phyloP scores from a whole-genome alignment of 2,113 vertebrate species.

The Holacanthus passer region DNA sequence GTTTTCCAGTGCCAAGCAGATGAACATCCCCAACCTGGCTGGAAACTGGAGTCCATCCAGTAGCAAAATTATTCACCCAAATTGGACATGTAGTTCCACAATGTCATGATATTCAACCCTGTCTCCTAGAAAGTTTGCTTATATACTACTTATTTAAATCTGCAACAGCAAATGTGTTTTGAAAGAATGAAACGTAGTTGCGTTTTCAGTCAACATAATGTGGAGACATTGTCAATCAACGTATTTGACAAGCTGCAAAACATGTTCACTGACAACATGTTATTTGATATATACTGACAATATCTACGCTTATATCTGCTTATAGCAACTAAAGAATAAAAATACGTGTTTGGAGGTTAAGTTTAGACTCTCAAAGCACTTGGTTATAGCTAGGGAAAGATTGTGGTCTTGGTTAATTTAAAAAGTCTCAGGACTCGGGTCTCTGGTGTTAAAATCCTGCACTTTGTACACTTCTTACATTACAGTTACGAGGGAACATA shows the following conservation, averaged over 20 bases:
- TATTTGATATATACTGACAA: background rate
- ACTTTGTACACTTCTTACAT: background rate
- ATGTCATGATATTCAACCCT: background rate
- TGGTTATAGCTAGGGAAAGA: background rate
- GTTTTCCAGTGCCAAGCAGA: constrained; percentile 7
- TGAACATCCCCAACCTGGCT: background rate
- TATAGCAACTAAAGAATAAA: background rate
- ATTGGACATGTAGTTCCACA: background rate
- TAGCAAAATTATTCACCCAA: background rate
- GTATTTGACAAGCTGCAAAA: background rate
- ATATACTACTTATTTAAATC: background rate
- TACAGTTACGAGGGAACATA: background rate
- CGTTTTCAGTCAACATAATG: background rate
- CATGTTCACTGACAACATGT: background rate
- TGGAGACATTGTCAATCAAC: background rate
- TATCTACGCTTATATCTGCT: background rate
- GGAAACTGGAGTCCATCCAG: background rate
- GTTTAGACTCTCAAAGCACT: background rate
- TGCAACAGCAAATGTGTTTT: background rate
- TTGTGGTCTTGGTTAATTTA: background rate
- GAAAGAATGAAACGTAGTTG: background rate
- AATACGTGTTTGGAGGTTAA: background rate
- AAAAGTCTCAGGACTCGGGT: background rate
- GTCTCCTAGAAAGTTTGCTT: background rate
- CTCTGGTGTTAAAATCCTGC: background rate